Evolutionary conservation across 1,140 invertebrate species (phyloP), one percentile per base, ranked within the genome.

Genomic region (Drosophila kikkawai): DNA sequence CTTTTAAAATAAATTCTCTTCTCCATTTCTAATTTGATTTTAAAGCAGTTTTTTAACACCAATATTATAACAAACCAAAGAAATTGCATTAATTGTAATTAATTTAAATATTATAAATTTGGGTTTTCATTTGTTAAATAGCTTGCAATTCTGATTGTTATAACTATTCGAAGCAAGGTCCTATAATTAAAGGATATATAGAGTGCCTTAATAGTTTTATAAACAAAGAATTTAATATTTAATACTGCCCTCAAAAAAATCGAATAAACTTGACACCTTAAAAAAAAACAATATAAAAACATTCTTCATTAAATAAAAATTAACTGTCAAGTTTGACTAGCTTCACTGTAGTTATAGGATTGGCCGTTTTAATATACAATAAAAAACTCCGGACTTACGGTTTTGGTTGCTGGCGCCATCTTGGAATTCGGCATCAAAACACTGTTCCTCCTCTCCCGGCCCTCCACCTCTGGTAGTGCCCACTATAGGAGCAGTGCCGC

Each of bases 361-460:
- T 26, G 22, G 13, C 19, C 7, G 13, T 0, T 15, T 15, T 15
- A 15, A 8, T 13, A 7, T 15, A 26, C 26, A 26, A 29, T 4
- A 63, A 15, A 26, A 11, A 19, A 11, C 12, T 12, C 3, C n/a
- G 9, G n/a, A 77, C 85, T 80, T 66, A 87, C 84, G 60, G 45
- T 86, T 79, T 47, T 79, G 78, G 41, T 76, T 78, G 47, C 29
- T 69, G 63, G 53, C 74, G 7, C 77, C 60, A 61, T 83, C 73
- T 8, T 80, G 68, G 32, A 87, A 87, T 11, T 88, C 77, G 1
- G 74, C 55, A 65, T 87, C 73, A 22, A 51, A 55, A 9, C 69
- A 45, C 13, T 68, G 61, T 5, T 74, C 73, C n/a, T 71, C 48
- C 8, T 47, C 48, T 13, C 13, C 26, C 3, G 53, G 2, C 19